These are phyloP conservation scores for Peromyscus melanophrys DNA, from an alignment of 2,797 vertebrate genomes.

Conservation along the genomic window DNA sequence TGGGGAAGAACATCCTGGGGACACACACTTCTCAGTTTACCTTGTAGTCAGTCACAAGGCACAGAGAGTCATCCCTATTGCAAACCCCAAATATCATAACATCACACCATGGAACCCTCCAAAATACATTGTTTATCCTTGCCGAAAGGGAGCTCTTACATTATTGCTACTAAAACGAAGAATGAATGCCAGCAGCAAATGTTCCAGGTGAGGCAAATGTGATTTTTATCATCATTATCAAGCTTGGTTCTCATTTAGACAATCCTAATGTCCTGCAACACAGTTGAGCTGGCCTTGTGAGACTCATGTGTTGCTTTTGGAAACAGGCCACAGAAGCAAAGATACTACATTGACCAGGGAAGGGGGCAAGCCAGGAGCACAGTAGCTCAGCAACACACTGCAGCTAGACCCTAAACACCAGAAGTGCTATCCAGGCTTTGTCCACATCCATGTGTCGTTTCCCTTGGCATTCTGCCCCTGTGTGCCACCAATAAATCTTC, in stretches of 20 bases:
- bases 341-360: slow-evolving; percentile 26
- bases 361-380: slow-evolving; percentile 84
- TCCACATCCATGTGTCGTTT: slow-evolving; percentile 22
- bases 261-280: not conserved
- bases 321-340: slow-evolving; percentile 86
- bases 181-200: not conserved
- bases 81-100: slow-evolving; percentile 36
- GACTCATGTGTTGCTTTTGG: slow-evolving; percentile 85
- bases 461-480: slow-evolving; percentile 46
- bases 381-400: slow-evolving; percentile 84
- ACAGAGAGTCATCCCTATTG: slow-evolving; percentile 11
- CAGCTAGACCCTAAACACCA: slow-evolving; percentile 82
- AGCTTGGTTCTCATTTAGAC: slow-evolving; percentile 44
- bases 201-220: not conserved
- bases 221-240: not conserved
- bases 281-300: slow-evolving; percentile 62
- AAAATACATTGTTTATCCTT: slow-evolving; percentile 13
- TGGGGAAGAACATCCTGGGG: not conserved
- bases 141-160: not conserved
- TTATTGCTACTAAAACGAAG: slow-evolving; percentile 32
- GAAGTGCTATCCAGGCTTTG: slow-evolving; percentile 62
- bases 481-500: slow-evolving; percentile 68
- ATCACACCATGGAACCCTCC: not conserved
- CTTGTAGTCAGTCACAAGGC: slow-evolving; percentile 48
- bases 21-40: slow-evolving; percentile 56